Conservation (phyloP, 2,113 vertebrate species). For the Pipra filicauda region DNA sequence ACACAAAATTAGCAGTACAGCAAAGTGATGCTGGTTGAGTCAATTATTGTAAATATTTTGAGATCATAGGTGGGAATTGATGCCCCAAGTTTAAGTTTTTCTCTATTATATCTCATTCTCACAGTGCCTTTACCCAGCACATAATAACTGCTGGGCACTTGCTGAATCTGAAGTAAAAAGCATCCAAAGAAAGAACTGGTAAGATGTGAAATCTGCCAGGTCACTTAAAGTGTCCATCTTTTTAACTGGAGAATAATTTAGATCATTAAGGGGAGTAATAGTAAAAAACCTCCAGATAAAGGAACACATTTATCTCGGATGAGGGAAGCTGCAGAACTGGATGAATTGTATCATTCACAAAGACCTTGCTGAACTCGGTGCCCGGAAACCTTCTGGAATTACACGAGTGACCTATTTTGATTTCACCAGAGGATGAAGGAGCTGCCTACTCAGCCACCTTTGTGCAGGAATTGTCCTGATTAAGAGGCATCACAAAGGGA, state of each 20-base stretch:
- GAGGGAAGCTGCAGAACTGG: neutral
- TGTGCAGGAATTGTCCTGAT: neutral
- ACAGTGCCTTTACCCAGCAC: neutral
- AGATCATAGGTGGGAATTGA: neutral
- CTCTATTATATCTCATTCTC: neutral
- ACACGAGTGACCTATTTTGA: neutral
- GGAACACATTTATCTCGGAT: neutral
- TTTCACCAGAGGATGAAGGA: neutral
- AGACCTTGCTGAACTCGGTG: neutral
- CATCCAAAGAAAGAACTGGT: neutral
- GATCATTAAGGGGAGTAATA: neutral
- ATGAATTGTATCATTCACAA: neutral
- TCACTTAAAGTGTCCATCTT: neutral
- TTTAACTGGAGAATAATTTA: conserved; percentile 1
- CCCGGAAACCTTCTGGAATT: neutral
- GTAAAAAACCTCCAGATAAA: neutral
- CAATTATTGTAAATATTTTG: neutral
- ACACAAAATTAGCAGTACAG: neutral
- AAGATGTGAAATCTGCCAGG: neutral
- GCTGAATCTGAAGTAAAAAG: neutral
- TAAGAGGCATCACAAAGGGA: neutral
- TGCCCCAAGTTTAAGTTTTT: neutral
- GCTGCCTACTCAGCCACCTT: neutral
- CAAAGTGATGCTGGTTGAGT: neutral
- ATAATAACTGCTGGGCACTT: neutral